Base-by-base conservation (phyloP, 2,113 vertebrate species). In the Parotia lawesii region DNA sequence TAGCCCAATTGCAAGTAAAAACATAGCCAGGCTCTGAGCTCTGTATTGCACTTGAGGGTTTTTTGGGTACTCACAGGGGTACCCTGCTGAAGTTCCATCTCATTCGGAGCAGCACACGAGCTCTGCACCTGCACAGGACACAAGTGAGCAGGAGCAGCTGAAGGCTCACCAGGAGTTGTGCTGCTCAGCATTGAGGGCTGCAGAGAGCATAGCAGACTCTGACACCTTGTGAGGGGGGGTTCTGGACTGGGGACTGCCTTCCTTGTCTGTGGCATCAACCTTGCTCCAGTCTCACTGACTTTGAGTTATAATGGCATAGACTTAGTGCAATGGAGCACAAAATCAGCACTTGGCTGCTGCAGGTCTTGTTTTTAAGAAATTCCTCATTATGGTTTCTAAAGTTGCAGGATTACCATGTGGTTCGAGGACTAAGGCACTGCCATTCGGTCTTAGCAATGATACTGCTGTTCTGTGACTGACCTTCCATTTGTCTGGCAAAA, bases 201-300 rank as follows among this genome's bases (percentile, higher is more conserved):
- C 25, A 47, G 50, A 56, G 37, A 38, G 35, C 15, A 25, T 33
- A 38, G 57, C 48, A 69, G 27, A 8, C 47, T 69, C 37, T 19
- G 37, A 16, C 13, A 42, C 11, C 40, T 47, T 7, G 0, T 44
- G 3, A 1, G 9, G 14, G 27, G 10, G 8, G 27, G 8, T 3
- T 82, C n/a, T 83, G 60, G 22, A 3, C 23, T 33, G 40, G 42
- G 53, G 23, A 69, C 35, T 5, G 0, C 12, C 33, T 69, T 47
- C 53, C 27, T 35, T 28, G 29, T 19, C 35, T 69, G 37, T 64
- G 38, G 37, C 40, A 35, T 27, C 28, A 38, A 11, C 0, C 2
- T 35, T 75, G 45, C 27, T 64, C 40, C 44, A 6, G 7, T 25
- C 60, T 51, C 18, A 1, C 18, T 42, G 79, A 14, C 29, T 88